Conservation (phyloP, 2,888 invertebrate species). For the Ceraclea dissimilis region DNA sequence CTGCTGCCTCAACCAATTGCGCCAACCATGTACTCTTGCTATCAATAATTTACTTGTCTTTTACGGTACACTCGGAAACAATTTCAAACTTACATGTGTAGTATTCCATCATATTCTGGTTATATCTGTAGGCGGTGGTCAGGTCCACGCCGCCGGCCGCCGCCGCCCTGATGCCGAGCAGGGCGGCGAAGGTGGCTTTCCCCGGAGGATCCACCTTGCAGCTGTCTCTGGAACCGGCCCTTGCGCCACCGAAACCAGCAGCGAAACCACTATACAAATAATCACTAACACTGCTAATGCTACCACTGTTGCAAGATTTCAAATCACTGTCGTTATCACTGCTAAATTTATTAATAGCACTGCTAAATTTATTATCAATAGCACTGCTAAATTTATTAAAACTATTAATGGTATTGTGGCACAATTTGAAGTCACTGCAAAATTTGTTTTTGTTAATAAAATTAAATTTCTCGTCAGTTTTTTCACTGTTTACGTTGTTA, state of each 20-base stretch:
- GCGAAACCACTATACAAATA: neutral
- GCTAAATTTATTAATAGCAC: neutral
- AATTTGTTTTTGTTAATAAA: no score
- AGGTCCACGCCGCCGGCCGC: conserved; percentile 68
- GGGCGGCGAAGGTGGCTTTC: conserved; percentile 60
- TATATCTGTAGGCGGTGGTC: conserved; percentile 90
- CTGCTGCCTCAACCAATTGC: no score
- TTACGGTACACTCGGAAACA: no score
- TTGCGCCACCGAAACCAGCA: neutral
- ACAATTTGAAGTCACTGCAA: neutral
- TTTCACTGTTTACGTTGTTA: no score
- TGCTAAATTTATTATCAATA: neutral
- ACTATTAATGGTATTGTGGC: neutral
- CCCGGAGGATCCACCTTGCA: conserved; percentile 58
- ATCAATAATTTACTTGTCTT: no score
- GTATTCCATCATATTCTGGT: conserved; percentile 98
- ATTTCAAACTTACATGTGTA: conserved; percentile 83
- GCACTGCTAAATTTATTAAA: neutral
- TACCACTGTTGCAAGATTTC: neutral
- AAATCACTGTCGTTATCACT: neutral
- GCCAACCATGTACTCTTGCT: no score
- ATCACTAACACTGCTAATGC: neutral
- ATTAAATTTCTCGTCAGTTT: no score
- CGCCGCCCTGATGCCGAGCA: conserved; percentile 47
- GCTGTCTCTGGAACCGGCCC: neutral